Conservation (phyloP, 2,888 invertebrate genomes). For the Epinotia nisella region DNA sequence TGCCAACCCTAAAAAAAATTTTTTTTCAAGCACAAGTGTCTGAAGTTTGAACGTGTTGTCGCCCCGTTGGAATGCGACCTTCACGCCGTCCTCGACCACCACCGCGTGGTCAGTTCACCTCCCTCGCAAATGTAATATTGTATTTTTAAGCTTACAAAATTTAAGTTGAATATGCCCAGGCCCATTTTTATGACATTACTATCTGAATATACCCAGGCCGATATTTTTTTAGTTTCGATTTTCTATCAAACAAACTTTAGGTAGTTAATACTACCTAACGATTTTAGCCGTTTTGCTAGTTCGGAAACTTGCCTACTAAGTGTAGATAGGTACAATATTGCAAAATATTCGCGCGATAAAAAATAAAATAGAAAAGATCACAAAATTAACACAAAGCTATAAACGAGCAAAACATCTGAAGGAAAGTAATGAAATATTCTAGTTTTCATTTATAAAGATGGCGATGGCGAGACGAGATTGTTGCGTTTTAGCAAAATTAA, state of each 20-base stretch:
- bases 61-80: constrained; percentile 69
- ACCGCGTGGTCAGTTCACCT: neutral
- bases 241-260: too few relatives aligned
- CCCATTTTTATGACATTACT: too few relatives aligned
- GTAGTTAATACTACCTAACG: too few relatives aligned
- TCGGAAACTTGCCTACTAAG: too few relatives aligned
- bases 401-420: neutral
- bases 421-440: neutral
- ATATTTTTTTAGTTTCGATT: too few relatives aligned
- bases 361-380: too few relatives aligned
- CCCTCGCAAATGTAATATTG: neutral
- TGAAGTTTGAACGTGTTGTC: constrained; percentile 54
- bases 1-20: neutral
- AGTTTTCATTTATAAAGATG: constrained; percentile 28
- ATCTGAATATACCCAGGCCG: too few relatives aligned
- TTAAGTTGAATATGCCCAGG: neutral
- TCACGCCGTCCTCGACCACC: constrained; percentile 60
- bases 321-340: too few relatives aligned
- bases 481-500: constrained; percentile 20
- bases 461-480: constrained; percentile 39
- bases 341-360: too few relatives aligned
- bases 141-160: neutral
- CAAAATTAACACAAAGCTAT: neutral
- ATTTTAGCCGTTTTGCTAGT: too few relatives aligned
- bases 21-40: constrained; percentile 42